Evolutionary conservation across 1,140 invertebrate genomes (phyloP).

Genomic region (Drosophila melanica): DNA sequence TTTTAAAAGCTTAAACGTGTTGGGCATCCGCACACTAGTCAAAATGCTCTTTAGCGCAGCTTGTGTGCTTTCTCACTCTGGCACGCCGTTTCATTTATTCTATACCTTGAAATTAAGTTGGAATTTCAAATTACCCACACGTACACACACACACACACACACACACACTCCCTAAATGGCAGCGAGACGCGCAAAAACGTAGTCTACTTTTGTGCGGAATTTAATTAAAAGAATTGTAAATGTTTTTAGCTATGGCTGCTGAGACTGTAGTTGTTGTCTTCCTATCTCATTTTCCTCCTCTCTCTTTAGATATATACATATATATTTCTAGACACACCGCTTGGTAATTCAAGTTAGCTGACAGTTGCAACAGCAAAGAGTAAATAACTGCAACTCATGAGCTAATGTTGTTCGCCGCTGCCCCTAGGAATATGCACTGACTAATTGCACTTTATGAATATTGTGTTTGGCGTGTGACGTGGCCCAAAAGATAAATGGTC

Average conservation of each 20-base stretch:
- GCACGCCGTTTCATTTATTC: not conserved
- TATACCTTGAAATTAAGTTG: conserved; percentile 67
- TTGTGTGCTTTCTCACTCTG: not conserved
- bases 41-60: conserved; percentile 1
- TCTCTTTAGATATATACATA: not conserved
- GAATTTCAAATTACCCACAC: conserved; percentile 73
- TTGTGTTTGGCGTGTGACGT: conserved; percentile 52
- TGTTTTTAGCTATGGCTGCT: conserved; percentile 51
- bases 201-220: conserved; percentile 63
- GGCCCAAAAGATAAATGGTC: conserved; percentile 59
- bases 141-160: conserved; percentile 23
- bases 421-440: conserved; percentile 39
- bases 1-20: conserved; percentile 81
- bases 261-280: not conserved
- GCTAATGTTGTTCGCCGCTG: conserved; percentile 5
- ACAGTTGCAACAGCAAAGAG: conserved; percentile 24
- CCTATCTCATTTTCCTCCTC: not conserved
- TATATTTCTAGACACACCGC: conserved; percentile 3
- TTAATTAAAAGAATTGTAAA: conserved; percentile 82
- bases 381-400: conserved; percentile 56
- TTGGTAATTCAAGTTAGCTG: conserved; percentile 47
- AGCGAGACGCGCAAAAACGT: conserved; percentile 45
- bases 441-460: conserved; percentile 81
- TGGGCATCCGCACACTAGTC: conserved; percentile 46
- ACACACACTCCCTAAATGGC: not conserved